Evolutionary conservation across 1,140 invertebrate species (phyloP).

Genomic region (Cherax destructor): DNA sequence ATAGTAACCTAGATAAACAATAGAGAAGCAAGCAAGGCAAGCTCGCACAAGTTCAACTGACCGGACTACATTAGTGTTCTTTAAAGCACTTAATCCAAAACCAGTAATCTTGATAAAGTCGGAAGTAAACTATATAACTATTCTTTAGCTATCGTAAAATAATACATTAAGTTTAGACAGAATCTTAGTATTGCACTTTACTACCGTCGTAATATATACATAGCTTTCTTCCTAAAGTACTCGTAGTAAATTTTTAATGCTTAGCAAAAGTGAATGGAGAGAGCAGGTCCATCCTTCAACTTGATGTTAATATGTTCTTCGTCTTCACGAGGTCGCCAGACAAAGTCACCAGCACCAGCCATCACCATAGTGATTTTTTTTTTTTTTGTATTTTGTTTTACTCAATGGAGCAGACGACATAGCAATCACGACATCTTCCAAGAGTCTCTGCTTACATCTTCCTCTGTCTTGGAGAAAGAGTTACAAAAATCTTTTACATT

Average conservation of each 20-base stretch:
- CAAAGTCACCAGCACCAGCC: background rate
- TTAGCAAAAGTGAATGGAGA: conserved; percentile 37
- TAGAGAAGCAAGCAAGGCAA: no score
- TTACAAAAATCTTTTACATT: background rate
- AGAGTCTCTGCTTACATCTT: background rate
- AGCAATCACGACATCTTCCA: background rate
- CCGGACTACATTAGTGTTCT: conserved; percentile 23
- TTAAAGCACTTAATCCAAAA: conserved; percentile 60
- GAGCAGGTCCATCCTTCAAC: background rate
- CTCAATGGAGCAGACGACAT: background rate
- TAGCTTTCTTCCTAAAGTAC: conserved; percentile 50
- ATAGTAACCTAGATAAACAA: no score
- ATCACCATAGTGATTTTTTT: background rate
- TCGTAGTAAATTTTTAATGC: conserved; percentile 29
- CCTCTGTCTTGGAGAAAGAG: background rate
- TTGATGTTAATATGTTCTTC: background rate
- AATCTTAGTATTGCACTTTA: conserved; percentile 52
- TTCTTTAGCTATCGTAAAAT: conserved; percentile 24
- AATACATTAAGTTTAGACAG: conserved; percentile 14
- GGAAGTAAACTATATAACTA: conserved; percentile 25
- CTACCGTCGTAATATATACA: conserved; percentile 38
- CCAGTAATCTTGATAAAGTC: conserved; percentile 29
- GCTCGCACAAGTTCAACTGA: conserved; percentile 25
- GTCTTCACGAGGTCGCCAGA: background rate
- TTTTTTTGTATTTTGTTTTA: background rate